Percentiles rank a stretch among this genome's conserved stretches.
These are phyloP conservation scores for Macropodus opercularis DNA, from an alignment of 2,797 vertebrate species.

Conservation along the genomic window DNA sequence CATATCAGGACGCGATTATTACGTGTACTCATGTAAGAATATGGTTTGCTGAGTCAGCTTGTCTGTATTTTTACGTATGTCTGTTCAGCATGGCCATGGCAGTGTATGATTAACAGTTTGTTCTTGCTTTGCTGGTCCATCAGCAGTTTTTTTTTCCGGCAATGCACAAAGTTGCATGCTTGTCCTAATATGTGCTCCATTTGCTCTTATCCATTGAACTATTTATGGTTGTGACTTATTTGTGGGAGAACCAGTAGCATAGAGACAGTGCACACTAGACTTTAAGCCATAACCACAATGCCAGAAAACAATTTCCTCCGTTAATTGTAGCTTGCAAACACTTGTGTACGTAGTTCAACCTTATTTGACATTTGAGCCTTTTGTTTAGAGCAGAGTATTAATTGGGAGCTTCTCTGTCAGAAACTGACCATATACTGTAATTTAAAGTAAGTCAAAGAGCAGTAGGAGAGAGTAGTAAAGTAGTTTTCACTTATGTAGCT, in stretches of 20 bases:
- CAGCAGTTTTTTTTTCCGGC: conserved; percentile 50
- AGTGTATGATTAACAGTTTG: conserved; percentile 51
- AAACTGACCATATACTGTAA: too few species aligned
- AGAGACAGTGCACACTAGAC: conserved; percentile 39
- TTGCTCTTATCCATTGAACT: conserved; percentile 67
- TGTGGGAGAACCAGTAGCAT: conserved; percentile 61
- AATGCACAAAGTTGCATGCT: conserved; percentile 75
- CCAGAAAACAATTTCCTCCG: not conserved
- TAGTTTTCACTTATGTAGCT: too few species aligned
- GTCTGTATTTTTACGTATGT: conserved; percentile 36
- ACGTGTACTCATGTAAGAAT: not conserved
- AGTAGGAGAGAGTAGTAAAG: too few species aligned
- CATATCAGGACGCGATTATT: not conserved
- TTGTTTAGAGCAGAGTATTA: too few species aligned
- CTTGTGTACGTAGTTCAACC: not conserved
- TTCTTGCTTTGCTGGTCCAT: conserved; percentile 75
- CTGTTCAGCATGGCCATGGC: conserved; percentile 78
- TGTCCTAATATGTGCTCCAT: conserved; percentile 55
- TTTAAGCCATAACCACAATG: conserved; percentile 10
- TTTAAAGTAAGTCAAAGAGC: not conserved
- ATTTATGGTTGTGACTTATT: conserved; percentile 65
- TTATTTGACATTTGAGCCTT: not conserved
- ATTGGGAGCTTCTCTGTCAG: too few species aligned
- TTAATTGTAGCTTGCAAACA: conserved; percentile 10
- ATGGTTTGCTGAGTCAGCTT: conserved; percentile 12